Conservation (phyloP, 53 echinoderm and acorn worm species). For the Holothuria leucospilota region DNA sequence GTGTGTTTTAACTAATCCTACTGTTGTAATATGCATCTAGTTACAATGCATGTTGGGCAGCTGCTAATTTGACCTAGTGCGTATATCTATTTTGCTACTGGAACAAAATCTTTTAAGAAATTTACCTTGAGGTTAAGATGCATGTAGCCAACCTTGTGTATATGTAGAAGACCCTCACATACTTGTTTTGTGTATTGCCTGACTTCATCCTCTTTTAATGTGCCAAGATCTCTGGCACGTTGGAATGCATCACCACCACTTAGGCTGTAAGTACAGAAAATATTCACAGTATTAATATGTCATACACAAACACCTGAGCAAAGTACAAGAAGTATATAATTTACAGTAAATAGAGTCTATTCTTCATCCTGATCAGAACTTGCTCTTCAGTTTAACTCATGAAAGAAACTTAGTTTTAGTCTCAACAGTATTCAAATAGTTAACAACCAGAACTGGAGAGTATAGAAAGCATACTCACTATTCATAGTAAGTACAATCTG, state of each 20-base stretch:
- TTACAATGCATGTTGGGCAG: no score
- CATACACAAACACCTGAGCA: neutral
- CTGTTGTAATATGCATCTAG: no score
- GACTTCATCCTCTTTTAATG: conserved; percentile 86
- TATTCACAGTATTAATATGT: no score
- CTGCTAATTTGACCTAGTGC: no score
- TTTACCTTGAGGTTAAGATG: conserved; percentile 96
- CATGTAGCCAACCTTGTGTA: conserved; percentile 97
- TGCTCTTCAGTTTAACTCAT: conserved; percentile 44
- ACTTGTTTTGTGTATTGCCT: conserved; percentile 90
- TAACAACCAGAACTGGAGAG: no score
- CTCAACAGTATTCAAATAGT: no score
- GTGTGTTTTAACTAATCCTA: no score
- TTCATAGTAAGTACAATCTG: no score
- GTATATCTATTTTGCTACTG: no score
- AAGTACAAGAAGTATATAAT: neutral
- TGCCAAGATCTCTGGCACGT: conserved; percentile 74
- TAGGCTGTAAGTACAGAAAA: conserved; percentile 61
- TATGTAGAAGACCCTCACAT: conserved; percentile 90
- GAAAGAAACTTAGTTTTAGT: no score
- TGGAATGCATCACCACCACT: conserved; percentile 98
- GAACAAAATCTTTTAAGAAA: neutral
- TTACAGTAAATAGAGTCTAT: conserved; percentile 83
- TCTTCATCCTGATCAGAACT: conserved; percentile 67
- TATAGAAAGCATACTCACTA: no score